Conservation (phyloP, 2,888 invertebrate genomes). For the Melitaea athalia region DNA sequence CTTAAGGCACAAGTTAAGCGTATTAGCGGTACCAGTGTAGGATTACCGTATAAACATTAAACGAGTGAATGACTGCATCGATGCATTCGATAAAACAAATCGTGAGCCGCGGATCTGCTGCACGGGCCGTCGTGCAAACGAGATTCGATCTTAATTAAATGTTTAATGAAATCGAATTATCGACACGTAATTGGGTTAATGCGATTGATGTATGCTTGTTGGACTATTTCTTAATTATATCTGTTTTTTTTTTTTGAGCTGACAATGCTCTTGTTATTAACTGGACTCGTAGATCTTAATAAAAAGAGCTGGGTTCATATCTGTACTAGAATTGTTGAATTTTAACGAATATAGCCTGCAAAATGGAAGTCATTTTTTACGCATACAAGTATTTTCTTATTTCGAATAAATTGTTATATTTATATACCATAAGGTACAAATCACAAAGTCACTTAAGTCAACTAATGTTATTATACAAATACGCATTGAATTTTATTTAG, state of each 20-base stretch:
- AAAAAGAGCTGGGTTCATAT: too few species aligned
- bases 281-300: too few species aligned
- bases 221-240: not conserved
- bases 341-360: too few species aligned
- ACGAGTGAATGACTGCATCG: conserved; percentile 54
- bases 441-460: too few species aligned
- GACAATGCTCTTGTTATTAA: too few species aligned
- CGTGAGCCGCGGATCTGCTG: conserved; percentile 64
- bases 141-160: conserved; percentile 66
- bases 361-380: too few species aligned
- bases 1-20: conserved; percentile 31
- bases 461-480: too few species aligned
- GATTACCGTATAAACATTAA: conserved; percentile 40
- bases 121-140: conserved; percentile 52
- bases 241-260: not conserved
- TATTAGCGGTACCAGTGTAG: conserved; percentile 55
- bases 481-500: too few species aligned
- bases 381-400: too few species aligned
- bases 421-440: too few species aligned
- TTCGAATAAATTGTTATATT: too few species aligned
- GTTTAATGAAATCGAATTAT: conserved; percentile 43
- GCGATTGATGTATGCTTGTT: conserved; percentile 41
- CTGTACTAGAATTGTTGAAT: too few species aligned
- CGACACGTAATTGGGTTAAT: conserved; percentile 54
- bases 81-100: conserved; percentile 68